Evolutionary conservation across 2,113 vertebrate genomes (phyloP).

Genomic region (Ancistrus triradiatus): DNA sequence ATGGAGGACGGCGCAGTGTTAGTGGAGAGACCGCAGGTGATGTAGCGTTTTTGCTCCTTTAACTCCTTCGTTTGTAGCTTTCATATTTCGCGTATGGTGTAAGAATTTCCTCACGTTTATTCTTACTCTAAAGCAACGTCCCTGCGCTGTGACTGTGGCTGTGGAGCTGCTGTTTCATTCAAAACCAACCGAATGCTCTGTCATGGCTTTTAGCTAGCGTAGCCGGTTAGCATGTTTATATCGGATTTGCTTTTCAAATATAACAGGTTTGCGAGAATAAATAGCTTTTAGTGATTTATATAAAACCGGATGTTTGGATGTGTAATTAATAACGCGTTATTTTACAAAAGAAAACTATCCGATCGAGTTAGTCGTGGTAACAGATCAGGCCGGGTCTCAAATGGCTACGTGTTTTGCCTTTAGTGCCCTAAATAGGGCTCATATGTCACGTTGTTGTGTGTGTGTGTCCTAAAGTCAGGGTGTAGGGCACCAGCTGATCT

Average conservation of each 20-base stretch:
- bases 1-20: constrained; percentile 70
- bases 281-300: too few species aligned
- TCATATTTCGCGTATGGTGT: too few species aligned
- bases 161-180: constrained; percentile 67
- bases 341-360: too few species aligned
- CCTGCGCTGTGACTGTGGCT: neutral
- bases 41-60: neutral
- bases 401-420: too few species aligned
- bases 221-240: constrained; percentile 2
- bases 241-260: neutral
- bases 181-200: constrained; percentile 47
- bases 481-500: too few species aligned
- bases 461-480: too few species aligned
- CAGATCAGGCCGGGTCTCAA: neutral
- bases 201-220: constrained; percentile 48
- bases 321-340: too few species aligned
- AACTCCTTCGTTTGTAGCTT: accelerated
- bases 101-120: too few species aligned
- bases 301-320: too few species aligned
- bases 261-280: neutral
- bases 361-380: neutral
- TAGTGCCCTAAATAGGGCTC: neutral
- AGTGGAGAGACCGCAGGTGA: constrained; percentile 69
- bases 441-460: too few species aligned
- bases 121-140: neutral